Conservation (phyloP, 2,113 vertebrate species). For the Recurvirostra avosetta region DNA sequence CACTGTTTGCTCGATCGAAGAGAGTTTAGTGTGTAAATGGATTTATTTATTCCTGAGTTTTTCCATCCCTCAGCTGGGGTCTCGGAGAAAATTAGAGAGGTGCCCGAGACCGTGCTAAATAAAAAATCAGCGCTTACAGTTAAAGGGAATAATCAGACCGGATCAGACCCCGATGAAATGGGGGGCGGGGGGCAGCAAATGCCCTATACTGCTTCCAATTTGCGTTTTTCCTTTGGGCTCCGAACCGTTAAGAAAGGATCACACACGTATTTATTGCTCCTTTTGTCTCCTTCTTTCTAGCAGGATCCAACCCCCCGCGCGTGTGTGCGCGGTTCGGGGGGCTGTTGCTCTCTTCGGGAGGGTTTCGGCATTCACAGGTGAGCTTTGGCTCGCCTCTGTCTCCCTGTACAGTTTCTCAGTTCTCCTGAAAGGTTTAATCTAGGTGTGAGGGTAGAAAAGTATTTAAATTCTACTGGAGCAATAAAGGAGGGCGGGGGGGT, state of each 20-base stretch:
- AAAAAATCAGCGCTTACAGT: not conserved
- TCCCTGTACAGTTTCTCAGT: not conserved
- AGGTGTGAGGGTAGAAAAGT: slow-evolving; percentile 2
- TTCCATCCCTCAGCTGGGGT: not conserved
- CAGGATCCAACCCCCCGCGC: not conserved
- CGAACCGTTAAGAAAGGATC: slow-evolving; percentile 37
- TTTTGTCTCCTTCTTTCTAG: slow-evolving; percentile 37
- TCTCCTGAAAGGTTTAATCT: not conserved
- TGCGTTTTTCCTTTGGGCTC: slow-evolving; percentile 44
- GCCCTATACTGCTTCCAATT: slow-evolving; percentile 15
- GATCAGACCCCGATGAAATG: slow-evolving; percentile 33
- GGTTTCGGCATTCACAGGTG: not conserved
- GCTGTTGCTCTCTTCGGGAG: not conserved
- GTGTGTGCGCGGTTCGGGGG: not conserved
- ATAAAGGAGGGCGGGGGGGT: not conserved
- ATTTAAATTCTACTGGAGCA: not conserved
- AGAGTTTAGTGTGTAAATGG: not conserved
- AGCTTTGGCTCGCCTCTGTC: not conserved
- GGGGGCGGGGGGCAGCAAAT: not conserved
- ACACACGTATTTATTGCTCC: slow-evolving; percentile 42
- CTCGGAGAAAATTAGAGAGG: not conserved
- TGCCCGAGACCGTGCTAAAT: not conserved
- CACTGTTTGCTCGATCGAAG: not conserved
- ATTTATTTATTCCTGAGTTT: slow-evolving; percentile 11
- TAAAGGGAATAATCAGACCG: not conserved